Percentiles rank a stretch among this genome's conserved stretches.
These are phyloP conservation scores for Argyresthia albistria DNA, from an alignment of 2,888 invertebrate species.

Conservation along the genomic window DNA sequence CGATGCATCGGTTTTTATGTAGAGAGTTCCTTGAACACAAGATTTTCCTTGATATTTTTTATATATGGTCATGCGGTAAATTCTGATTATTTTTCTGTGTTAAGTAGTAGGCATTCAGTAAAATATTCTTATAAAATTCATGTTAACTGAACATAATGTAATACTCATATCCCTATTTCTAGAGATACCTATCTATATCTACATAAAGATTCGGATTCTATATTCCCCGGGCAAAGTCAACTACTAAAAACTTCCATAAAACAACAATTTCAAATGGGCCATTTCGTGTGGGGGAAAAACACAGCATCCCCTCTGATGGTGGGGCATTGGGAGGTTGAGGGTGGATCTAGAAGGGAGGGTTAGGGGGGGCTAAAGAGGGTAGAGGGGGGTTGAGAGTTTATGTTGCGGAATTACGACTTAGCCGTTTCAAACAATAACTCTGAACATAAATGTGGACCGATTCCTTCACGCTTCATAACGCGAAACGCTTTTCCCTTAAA, in stretches of 20 bases:
- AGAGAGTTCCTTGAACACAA: constrained; percentile 10
- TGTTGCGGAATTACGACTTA: constrained; percentile 70
- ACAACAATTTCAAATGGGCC: constrained; percentile 72
- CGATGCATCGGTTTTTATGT: constrained; percentile 15
- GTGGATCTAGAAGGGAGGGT: not conserved
- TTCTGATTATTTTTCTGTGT: too few relatives aligned
- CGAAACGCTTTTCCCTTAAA: constrained; percentile 45
- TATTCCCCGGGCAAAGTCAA: constrained; percentile 65
- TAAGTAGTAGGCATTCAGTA: too few relatives aligned
- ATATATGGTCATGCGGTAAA: too few relatives aligned
- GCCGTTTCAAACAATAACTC: constrained; percentile 73
- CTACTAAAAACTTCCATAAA: constrained; percentile 72
- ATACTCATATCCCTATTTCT: not conserved
- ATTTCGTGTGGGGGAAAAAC: constrained; percentile 63
- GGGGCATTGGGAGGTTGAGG: not conserved
- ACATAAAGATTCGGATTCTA: constrained; percentile 52
- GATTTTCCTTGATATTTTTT: constrained; percentile 5
- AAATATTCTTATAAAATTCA: too few relatives aligned
- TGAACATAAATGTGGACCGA: constrained; percentile 65
- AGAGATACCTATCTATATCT: constrained; percentile 19
- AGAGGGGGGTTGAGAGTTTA: constrained; percentile 48
- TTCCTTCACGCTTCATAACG: constrained; percentile 69
- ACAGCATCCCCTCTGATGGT: constrained; percentile 45
- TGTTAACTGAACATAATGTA: too few relatives aligned
- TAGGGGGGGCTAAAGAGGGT: constrained; percentile 3